Percentiles rank a stretch among this genome's conserved stretches.
These are phyloP conservation scores for Thamnaconus septentrionalis DNA, from an alignment of 2,113 vertebrate genomes.

Conservation along the genomic window DNA sequence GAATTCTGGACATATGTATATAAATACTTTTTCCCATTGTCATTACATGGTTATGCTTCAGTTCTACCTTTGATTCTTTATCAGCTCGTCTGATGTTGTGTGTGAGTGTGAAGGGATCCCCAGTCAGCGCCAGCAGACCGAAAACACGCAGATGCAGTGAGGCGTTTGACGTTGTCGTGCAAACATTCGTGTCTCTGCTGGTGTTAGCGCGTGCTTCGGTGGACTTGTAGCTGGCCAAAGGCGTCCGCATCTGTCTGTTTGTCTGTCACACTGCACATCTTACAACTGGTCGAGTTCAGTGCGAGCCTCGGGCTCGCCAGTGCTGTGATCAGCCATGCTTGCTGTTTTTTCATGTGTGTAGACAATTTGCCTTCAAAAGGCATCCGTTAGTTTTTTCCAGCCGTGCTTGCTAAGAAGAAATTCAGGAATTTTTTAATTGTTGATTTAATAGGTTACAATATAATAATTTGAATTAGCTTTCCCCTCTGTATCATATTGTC, in stretches of 20 bases:
- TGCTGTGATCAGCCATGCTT: neutral
- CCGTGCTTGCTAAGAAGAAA: too few relatives aligned
- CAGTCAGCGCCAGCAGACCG: constrained; percentile 14
- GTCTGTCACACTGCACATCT: constrained; percentile 28
- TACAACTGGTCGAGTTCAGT: constrained; percentile 5
- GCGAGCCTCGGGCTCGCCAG: neutral
- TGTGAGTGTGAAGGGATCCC: neutral
- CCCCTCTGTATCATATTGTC: too few relatives aligned
- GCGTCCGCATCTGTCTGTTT: constrained; percentile 27
- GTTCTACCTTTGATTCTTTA: neutral
- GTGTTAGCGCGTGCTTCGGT: constrained; percentile 20
- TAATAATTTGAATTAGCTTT: too few relatives aligned
- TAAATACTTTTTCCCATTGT: constrained; percentile 12
- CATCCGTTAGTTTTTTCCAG: too few relatives aligned
- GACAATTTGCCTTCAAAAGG: too few relatives aligned
- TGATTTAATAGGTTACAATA: too few relatives aligned
- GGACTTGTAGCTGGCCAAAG: constrained; percentile 12
- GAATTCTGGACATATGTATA: too few relatives aligned
- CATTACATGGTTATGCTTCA: neutral
- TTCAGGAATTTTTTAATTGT: too few relatives aligned
- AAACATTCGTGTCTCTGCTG: constrained; percentile 12
- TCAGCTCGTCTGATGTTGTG: neutral
- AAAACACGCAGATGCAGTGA: constrained; percentile 3
- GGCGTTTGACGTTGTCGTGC: constrained; percentile 21
- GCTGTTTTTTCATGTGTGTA: neutral